Evolutionary conservation across 1,140 invertebrate genomes (phyloP).

Genomic region (Drosophila kohkoa): DNA sequence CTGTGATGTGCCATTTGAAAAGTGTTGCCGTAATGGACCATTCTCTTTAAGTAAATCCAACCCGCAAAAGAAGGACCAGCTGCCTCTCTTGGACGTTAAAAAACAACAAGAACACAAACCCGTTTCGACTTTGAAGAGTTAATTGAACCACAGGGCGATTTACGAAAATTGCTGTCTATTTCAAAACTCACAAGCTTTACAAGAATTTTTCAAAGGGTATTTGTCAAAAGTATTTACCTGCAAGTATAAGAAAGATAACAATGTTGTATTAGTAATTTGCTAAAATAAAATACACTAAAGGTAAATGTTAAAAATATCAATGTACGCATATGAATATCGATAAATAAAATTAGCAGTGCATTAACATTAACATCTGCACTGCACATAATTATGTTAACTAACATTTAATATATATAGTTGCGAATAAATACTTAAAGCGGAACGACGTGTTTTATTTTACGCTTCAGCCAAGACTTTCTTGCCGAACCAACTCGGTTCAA

Average conservation of each 20-base stretch:
- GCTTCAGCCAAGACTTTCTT: too few species aligned
- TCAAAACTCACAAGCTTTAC: conserved; percentile 9
- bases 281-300: neutral
- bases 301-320: too few species aligned
- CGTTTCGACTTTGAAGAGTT: conserved; percentile 50
- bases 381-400: too few species aligned
- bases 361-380: too few species aligned
- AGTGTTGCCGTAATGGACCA: conserved; percentile 33
- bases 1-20: too few species aligned
- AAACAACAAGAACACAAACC: conserved; percentile 14
- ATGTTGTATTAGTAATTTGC: neutral
- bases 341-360: too few species aligned
- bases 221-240: conserved; percentile 37
- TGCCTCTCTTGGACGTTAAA: neutral
- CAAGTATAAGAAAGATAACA: conserved; percentile 20
- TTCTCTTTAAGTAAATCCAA: conserved; percentile 60
- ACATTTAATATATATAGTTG: too few species aligned
- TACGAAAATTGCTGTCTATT: conserved; percentile 23
- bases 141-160: conserved; percentile 64
- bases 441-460: too few species aligned
- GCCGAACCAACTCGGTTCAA: too few species aligned
- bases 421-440: too few species aligned
- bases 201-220: neutral
- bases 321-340: too few species aligned
- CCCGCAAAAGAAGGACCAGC: conserved; percentile 42